phyloP scores from a whole-genome alignment of 1,140 invertebrate genomes.

The Lasaia peninsularis region DNA sequence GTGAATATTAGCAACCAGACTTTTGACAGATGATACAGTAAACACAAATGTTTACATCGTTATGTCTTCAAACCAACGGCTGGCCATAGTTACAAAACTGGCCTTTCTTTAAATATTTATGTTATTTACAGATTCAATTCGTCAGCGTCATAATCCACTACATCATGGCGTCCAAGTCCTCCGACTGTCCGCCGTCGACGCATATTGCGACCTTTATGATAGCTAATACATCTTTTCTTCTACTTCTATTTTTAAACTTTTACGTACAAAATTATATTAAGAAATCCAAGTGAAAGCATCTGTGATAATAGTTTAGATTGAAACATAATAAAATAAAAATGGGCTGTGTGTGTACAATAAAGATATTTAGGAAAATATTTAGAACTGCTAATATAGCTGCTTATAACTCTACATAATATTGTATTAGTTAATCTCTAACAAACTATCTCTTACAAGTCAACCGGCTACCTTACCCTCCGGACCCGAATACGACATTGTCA shows the following conservation, averaged over 20 bases:
- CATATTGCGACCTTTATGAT: slow-evolving; percentile 43
- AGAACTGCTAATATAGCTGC: no score
- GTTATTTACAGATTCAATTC: slow-evolving; percentile 59
- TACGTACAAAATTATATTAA: slow-evolving; percentile 52
- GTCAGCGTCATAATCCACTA: slow-evolving; percentile 58
- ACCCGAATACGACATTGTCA: no score
- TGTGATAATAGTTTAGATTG: slow-evolving; percentile 6
- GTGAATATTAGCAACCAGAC: no score
- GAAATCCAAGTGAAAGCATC: slow-evolving; percentile 13
- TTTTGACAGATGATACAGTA: no score
- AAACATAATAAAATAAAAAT: no score
- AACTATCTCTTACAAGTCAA: no score
- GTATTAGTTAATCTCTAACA: no score
- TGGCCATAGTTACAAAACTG: background rate
- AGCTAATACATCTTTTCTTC: slow-evolving; percentile 43
- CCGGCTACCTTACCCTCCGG: no score
- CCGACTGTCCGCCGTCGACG: slow-evolving; percentile 55
- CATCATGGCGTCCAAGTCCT: slow-evolving; percentile 30
- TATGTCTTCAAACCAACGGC: background rate
- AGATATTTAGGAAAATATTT: no score
- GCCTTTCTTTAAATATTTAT: slow-evolving; percentile 2
- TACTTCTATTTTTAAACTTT: slow-evolving; percentile 58
- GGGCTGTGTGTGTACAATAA: no score
- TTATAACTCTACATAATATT: no score
- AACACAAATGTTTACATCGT: no score